phyloP scores from a whole-genome alignment of 1,140 invertebrate species.

The Fopius arisanus region DNA sequence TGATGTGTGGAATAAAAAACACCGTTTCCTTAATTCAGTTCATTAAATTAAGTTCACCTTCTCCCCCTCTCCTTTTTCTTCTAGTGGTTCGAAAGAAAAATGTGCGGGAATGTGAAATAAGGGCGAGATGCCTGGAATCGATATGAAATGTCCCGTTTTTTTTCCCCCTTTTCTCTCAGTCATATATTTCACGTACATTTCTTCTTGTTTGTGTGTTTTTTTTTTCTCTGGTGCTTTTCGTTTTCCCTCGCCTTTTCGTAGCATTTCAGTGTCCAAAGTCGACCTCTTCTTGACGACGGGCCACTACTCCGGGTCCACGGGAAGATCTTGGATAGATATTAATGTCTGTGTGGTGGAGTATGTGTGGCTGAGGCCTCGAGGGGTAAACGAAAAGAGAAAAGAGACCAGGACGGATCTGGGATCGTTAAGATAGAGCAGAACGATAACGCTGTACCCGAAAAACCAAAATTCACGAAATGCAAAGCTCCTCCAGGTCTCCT shows the following conservation, averaged over 20 bases:
- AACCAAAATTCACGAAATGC: background rate
- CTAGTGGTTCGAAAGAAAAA: conserved; percentile 16
- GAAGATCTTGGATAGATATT: conserved; percentile 31
- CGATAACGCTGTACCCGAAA: conserved; percentile 20
- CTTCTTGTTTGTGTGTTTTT: background rate
- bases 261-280: conserved; percentile 11
- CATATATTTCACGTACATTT: background rate
- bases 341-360: background rate
- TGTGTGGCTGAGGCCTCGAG: background rate
- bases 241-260: conserved; percentile 22
- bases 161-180: background rate
- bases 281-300: conserved; percentile 23
- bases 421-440: conserved; percentile 33
- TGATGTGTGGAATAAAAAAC: conserved; percentile 1
- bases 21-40: conserved; percentile 3
- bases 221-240: conserved; percentile 8
- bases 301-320: background rate
- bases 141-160: background rate
- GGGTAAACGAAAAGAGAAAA: conserved; percentile 24
- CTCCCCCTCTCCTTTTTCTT: background rate
- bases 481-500: background rate
- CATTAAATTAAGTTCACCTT: conserved; percentile 8
- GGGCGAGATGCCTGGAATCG: background rate
- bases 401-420: conserved; percentile 29
- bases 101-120: conserved; percentile 21